These are phyloP conservation scores for Leucozona laternaria DNA, from an alignment of 2,888 invertebrate species.

Conservation along the genomic window DNA sequence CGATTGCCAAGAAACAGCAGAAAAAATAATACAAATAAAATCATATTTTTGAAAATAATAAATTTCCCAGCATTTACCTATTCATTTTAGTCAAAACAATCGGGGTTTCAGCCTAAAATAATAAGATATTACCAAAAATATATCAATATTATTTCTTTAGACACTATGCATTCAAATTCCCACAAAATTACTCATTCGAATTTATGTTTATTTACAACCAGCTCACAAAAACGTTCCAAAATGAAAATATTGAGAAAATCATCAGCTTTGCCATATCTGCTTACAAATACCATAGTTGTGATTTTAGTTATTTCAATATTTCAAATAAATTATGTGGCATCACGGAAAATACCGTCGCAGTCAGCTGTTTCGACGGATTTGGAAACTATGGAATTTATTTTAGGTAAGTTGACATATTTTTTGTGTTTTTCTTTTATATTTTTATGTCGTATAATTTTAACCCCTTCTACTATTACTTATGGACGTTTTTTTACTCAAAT, in stretches of 20 bases:
- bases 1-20: constrained; percentile 37
- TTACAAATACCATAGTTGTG: constrained; percentile 58
- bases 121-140: constrained; percentile 10
- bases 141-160: neutral
- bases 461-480: too few species aligned
- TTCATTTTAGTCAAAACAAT: constrained; percentile 37
- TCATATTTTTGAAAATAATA: constrained; percentile 1
- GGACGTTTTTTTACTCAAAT: too few species aligned
- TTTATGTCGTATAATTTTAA: neutral
- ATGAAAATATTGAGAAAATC: constrained; percentile 62
- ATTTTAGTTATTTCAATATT: constrained; percentile 63
- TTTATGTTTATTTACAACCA: constrained; percentile 64
- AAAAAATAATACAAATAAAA: constrained; percentile 22
- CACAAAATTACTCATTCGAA: constrained; percentile 62
- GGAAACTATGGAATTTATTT: constrained; percentile 52
- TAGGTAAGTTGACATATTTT: constrained; percentile 62
- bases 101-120: neutral
- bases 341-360: constrained; percentile 47
- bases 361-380: constrained; percentile 31
- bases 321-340: constrained; percentile 63
- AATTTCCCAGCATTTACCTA: neutral
- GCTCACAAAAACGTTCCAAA: constrained; percentile 67
- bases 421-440: neutral
- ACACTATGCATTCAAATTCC: constrained; percentile 43
- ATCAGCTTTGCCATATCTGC: constrained; percentile 45